Conservation (phyloP, 2,888 invertebrate species). For the Stramonita haemastoma region DNA sequence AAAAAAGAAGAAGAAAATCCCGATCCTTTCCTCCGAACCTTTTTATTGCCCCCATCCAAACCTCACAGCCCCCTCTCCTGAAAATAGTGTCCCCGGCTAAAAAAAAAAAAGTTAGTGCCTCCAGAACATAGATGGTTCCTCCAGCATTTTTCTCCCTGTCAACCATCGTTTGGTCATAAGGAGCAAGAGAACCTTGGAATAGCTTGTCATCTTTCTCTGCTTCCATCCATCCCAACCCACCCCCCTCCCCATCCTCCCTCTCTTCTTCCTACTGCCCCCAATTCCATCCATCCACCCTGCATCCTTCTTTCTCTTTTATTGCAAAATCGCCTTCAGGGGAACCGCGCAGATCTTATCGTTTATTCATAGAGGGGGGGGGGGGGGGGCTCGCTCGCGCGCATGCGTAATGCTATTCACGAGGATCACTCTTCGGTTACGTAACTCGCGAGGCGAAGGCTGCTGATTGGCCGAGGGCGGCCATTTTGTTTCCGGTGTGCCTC, state of each 20-base stretch:
- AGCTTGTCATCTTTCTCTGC: background rate
- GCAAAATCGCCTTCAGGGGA: background rate
- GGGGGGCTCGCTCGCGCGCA: slow-evolving; percentile 18
- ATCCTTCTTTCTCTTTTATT: background rate
- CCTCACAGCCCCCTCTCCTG: too few species aligned
- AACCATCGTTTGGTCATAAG: too few species aligned
- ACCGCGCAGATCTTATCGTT: background rate
- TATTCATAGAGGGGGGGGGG: background rate
- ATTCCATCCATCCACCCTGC: background rate
- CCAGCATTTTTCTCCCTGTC: too few species aligned
- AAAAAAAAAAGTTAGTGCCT: too few species aligned
- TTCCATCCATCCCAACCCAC: background rate
- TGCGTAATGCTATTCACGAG: slow-evolving; percentile 10
- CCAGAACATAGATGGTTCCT: too few species aligned
- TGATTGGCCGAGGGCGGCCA: slow-evolving; percentile 10
- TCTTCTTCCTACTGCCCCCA: background rate
- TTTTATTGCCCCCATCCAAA: too few species aligned
- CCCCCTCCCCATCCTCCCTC: background rate
- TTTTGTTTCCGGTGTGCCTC: slow-evolving; percentile 8
- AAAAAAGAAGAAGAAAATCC: too few species aligned
- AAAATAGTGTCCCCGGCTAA: too few species aligned
- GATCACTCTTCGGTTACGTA: slow-evolving; percentile 5
- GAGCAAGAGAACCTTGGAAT: background rate
- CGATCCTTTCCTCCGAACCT: too few species aligned
- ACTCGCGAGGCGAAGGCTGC: background rate